Base-by-base conservation (phyloP, 1,140 invertebrate genomes). In the Leptonema lineaticorne region DNA sequence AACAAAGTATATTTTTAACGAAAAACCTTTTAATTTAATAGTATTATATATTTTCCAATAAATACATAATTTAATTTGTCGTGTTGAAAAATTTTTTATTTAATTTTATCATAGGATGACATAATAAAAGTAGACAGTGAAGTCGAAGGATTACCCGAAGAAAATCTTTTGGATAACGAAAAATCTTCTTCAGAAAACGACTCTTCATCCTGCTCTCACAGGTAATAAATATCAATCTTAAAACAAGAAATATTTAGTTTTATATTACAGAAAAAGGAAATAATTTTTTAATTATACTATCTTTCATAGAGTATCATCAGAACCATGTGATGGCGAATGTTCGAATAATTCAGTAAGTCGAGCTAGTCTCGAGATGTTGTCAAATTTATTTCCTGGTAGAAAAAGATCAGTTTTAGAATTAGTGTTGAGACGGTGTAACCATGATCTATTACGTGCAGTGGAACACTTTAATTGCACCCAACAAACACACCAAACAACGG, bases 361-460 rank as follows among this genome's bases (percentile, higher is more conserved):
- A 0, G 80, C 81, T 4, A 78, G 80, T 0, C 80, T 97, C 29
- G 93, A 96, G 70, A 94, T 96, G 79, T 79, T 97, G 30, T 85
- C 88, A 4, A 87, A 92, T 50, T 80, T 97, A 4, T 97, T 97
- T 78, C 94, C 94, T 0, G 89, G 90, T 50, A 89, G 90, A 53
- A 96, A 97, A 76, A 84, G 90, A 11, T 88, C 92, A 0, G 93
- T 97, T 0, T 77, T 98, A 37, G 94, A 96, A 74, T 78, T 97
- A 60, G 92, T 95, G 8, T 79, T 95, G 8, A 88, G 93, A 69
- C 86, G 92, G 20, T 95, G 92, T 77, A 92, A 92, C 68, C 89
- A 94, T 33, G 92, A 95, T 75, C 77, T 95, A n/a, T 81, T 93
- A 1, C 91, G 92, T 68, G 81, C 81, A 22, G 80, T 83, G n/a